Conservation (phyloP, 2,113 vertebrate species). For the Ochotona curzoniae region DNA sequence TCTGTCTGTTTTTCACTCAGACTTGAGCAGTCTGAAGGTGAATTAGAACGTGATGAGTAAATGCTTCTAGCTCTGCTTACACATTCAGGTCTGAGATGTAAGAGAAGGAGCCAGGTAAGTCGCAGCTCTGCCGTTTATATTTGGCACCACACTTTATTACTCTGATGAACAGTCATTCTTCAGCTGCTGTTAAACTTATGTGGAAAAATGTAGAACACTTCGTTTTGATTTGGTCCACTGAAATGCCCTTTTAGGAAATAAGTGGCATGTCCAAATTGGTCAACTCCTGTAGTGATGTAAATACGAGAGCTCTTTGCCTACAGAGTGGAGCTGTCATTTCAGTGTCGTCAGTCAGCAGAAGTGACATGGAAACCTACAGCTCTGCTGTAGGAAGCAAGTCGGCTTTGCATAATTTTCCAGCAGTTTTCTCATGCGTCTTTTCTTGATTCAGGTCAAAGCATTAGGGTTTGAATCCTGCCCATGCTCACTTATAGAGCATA, state of each 20-base stretch:
- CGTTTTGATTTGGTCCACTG: constrained; percentile 54
- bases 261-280: constrained; percentile 41
- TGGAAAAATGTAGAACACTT: constrained; percentile 58
- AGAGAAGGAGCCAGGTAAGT: background rate
- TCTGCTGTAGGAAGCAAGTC: constrained; percentile 26
- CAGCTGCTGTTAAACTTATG: constrained; percentile 44
- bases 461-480: constrained; percentile 72
- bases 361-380: constrained; percentile 22
- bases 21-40: background rate
- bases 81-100: background rate
- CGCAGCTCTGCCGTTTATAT: background rate
- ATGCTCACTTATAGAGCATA: constrained; percentile 72
- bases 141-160: background rate
- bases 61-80: background rate
- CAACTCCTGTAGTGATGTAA: constrained; percentile 57
- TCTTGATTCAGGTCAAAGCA: constrained; percentile 70
- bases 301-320: background rate
- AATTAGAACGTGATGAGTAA: background rate
- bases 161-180: constrained; percentile 39
- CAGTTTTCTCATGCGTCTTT: constrained; percentile 57
- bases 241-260: constrained; percentile 64
- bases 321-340: background rate
- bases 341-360: constrained; percentile 24
- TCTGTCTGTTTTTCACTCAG: constrained; percentile 1
- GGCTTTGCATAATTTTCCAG: constrained; percentile 32